Evolutionary conservation across 2,113 vertebrate species (phyloP).

Genomic region (Odobenus rosmarus): DNA sequence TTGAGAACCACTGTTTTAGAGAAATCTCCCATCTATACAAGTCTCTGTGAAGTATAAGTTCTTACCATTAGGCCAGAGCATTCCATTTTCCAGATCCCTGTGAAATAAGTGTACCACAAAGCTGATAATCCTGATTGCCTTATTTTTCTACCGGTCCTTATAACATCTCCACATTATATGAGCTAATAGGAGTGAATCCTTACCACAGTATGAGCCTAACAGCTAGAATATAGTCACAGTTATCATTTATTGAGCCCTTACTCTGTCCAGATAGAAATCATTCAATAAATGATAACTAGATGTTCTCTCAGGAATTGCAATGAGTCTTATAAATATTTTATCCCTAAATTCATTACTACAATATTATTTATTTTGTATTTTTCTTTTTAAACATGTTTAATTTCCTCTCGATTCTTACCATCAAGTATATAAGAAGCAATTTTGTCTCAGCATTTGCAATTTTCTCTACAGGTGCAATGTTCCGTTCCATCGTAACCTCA

Average conservation of each 20-base stretch:
- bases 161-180: neutral
- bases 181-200: neutral
- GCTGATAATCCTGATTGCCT: neutral
- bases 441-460: conserved; percentile 5
- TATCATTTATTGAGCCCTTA: neutral
- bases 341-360: neutral
- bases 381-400: conserved; percentile 35
- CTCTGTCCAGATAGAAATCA: neutral
- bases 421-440: conserved; percentile 38
- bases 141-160: neutral
- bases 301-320: neutral
- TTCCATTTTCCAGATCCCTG: neutral
- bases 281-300: conserved; percentile 13
- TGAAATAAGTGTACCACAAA: neutral
- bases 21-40: neutral
- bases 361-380: conserved; percentile 16
- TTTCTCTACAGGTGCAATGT: conserved; percentile 28
- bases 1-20: neutral
- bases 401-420: conserved; percentile 46
- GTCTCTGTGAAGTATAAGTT: neutral
- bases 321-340: neutral
- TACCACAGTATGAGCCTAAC: neutral
- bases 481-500: neutral
- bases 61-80: neutral
- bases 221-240: neutral